Percentiles rank a stretch among this genome's conserved stretches.
phyloP scores from a whole-genome alignment of 2,888 invertebrate species.

The Eulithis prunata region DNA sequence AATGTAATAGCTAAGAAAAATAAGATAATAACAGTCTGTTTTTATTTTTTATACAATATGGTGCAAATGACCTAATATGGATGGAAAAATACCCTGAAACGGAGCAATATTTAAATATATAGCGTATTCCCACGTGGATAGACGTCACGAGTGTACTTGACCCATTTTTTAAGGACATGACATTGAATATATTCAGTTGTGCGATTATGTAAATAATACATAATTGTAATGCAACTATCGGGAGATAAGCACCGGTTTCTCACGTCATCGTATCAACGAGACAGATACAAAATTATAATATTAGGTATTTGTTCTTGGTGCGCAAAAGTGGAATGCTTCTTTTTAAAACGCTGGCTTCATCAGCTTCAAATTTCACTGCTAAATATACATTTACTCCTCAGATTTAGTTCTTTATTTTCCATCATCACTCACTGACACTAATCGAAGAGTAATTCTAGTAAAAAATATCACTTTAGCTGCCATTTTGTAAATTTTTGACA shows the following conservation, averaged over 20 bases:
- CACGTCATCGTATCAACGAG: neutral
- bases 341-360: no score
- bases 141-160: conserved; percentile 23
- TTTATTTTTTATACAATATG: no score
- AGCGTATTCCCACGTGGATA: conserved; percentile 14
- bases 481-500: no score
- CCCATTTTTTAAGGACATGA: conserved; percentile 25
- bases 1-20: no score
- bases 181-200: conserved; percentile 25
- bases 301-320: neutral
- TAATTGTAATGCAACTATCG: conserved; percentile 16
- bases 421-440: no score
- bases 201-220: conserved; percentile 23
- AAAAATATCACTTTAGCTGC: no score
- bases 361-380: no score
- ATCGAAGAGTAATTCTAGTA: no score
- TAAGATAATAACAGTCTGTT: no score
- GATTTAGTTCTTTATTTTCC: no score
- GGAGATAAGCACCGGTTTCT: conserved; percentile 3
- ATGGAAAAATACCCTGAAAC: neutral
- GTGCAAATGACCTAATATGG: neutral
- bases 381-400: no score
- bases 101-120: neutral
- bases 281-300: neutral
- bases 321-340: no score